Percentiles rank a stretch among this genome's conserved stretches.
phyloP scores from a whole-genome alignment of 92 coral and sea anemone genomes.

The Muricea muricata region DNA sequence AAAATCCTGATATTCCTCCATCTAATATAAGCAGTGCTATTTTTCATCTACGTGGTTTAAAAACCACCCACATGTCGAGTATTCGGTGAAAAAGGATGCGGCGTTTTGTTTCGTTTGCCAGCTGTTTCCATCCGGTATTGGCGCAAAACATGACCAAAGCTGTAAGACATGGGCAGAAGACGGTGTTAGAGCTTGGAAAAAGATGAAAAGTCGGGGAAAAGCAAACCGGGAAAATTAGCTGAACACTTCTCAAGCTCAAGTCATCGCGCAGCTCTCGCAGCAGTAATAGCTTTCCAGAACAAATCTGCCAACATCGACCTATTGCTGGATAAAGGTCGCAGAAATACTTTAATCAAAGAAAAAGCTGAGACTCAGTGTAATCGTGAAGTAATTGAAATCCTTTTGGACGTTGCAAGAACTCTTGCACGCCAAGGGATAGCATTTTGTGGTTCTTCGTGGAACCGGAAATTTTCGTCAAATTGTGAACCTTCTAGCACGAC shows the following conservation, averaged over 20 bases:
- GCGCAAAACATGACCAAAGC: slow-evolving; percentile 36
- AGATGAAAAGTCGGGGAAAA: slow-evolving; percentile 31
- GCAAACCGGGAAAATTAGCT: slow-evolving; percentile 11
- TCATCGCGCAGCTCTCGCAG: slow-evolving; percentile 1
- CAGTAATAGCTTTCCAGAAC: neutral
- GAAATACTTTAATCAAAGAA: neutral
- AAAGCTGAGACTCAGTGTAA: neutral
- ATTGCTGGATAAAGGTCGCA: slow-evolving; percentile 4
- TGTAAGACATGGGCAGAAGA: slow-evolving; percentile 39
- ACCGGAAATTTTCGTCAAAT: slow-evolving; percentile 12
- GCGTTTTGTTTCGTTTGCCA: slow-evolving; percentile 28
- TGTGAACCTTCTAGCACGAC: neutral
- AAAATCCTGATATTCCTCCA: neutral
- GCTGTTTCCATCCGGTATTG: slow-evolving; percentile 30
- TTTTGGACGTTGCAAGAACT: slow-evolving; percentile 23
- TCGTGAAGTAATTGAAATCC: slow-evolving; percentile 5
- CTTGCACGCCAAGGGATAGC: slow-evolving; percentile 12
- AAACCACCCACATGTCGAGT: neutral
- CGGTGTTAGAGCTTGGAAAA: slow-evolving; percentile 20
- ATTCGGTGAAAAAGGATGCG: slow-evolving; percentile 14
- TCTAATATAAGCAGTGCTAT: slow-evolving; percentile 15
- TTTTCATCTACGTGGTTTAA: slow-evolving; percentile 20
- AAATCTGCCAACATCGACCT: slow-evolving; percentile 1
- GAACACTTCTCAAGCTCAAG: neutral
- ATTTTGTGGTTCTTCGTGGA: slow-evolving; percentile 5